Base-by-base conservation (phyloP, 2,888 invertebrate species). In the Acronicta psi region DNA sequence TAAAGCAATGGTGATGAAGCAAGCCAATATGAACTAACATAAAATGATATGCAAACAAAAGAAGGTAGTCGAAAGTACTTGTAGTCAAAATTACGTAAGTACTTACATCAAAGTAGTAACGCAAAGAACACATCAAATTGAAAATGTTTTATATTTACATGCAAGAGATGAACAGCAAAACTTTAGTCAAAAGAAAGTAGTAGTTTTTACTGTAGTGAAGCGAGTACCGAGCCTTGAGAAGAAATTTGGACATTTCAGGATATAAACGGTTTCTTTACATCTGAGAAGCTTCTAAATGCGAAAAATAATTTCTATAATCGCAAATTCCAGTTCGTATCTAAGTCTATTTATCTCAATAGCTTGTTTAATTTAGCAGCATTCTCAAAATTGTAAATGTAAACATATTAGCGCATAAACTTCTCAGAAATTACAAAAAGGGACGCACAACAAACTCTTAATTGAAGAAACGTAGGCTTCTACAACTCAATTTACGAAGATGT, bases 401-500 rank as follows among this genome's bases (percentile, higher is more conserved):
- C 51, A 62, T 47, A 54, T 60, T 60, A 36, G 34, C 43, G 42
- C 17, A 46, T 53, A 64, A 71, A 58, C 17, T 54, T 66, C 54
- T 55, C 20, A 20, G 50, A 50, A 59, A 43, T 47, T 46, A 51
- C 42, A 59, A 66, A 63, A 62, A 44, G 29, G 57, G 61, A 56
- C 51, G 42, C 42, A 59, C 51, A 46, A 44, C 40, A 52, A 73
- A 65, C 60, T 70, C 53, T 11, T 68, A 66, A 75, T 73, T 67
- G 67, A 73, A 73, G 62, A 59, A 60, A 67, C 62, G 56, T 59
- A 69, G 67, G 65, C 60, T 63, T 61, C 37, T 61, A 69, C 69
- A 78, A 77, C 69, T 73, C 78, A 78, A 77, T 75, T 75, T 75
- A 59, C 73, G 68, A 63, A 70, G 70, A 65, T 73, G 63, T 69